phyloP scores from a whole-genome alignment of 2,113 vertebrate genomes.

The Podocnemis expansa region DNA sequence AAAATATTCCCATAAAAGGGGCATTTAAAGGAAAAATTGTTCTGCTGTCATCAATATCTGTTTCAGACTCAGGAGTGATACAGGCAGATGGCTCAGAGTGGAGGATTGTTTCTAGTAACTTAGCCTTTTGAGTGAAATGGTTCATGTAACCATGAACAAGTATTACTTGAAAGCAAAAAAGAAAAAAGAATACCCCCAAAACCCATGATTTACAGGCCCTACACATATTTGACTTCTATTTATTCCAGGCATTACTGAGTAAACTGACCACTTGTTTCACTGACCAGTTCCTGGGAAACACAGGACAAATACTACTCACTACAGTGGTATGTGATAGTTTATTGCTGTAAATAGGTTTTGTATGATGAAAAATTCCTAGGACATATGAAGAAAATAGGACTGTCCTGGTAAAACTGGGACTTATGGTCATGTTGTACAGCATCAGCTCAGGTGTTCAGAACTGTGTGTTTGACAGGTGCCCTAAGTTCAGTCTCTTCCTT shows the following conservation, averaged over 20 bases:
- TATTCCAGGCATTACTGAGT: background rate
- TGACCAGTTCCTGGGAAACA: background rate
- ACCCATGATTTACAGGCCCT: background rate
- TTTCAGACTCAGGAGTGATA: background rate
- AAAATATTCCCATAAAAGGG: background rate
- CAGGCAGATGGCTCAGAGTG: background rate
- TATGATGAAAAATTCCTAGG: background rate
- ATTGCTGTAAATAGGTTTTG: background rate
- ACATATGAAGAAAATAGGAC: background rate
- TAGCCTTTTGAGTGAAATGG: accelerated
- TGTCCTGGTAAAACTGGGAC: background rate
- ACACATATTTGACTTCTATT: background rate
- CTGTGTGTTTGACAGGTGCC: background rate
- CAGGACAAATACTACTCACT: background rate
- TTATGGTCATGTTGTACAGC: background rate
- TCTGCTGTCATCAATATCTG: background rate
- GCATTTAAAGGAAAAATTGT: background rate
- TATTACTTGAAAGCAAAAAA: background rate
- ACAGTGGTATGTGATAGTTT: conserved; percentile 19
- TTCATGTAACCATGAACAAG: background rate
- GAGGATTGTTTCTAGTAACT: background rate
- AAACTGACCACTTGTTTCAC: background rate
- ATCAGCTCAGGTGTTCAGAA: background rate
- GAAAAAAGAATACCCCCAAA: too few species aligned
- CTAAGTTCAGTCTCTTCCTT: background rate